Evolutionary conservation across 2,888 invertebrate genomes (phyloP).

Genomic region (Caenorhabditis sp.): DNA sequence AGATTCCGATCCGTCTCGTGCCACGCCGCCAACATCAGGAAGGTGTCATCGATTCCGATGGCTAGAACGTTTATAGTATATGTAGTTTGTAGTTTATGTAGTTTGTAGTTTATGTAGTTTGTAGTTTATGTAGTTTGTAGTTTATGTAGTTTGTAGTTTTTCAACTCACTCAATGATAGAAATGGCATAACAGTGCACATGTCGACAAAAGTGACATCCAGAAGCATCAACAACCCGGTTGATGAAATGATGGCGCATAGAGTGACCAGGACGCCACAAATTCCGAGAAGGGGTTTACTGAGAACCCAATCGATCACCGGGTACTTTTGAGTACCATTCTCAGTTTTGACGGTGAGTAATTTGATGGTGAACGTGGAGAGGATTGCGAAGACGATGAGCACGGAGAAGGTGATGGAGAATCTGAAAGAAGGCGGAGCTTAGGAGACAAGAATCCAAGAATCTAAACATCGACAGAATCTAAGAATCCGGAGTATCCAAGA

Average conservation of each 20-base stretch:
- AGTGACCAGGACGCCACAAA: constrained; percentile 75
- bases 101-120: not conserved
- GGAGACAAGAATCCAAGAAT: not conserved
- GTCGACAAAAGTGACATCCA: constrained; percentile 94
- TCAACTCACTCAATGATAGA: constrained; percentile 92
- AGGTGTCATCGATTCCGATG: constrained; percentile 96
- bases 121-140: no score
- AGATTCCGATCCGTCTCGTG: constrained; percentile 88
- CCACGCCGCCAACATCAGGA: constrained; percentile 96
- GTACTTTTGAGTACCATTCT: constrained; percentile 20
- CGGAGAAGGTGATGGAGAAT: constrained; percentile 78
- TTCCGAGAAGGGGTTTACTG: constrained; percentile 88
- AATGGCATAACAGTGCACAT: constrained; percentile 95
- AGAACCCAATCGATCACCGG: constrained; percentile 91
- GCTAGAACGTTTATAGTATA: constrained; percentile 86
- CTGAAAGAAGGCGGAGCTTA: no score
- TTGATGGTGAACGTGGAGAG: constrained; percentile 77
- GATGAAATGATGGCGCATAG: constrained; percentile 91
- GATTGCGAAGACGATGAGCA: constrained; percentile 78
- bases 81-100: not conserved
- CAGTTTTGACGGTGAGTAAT: constrained; percentile 64
- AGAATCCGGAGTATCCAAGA: no score
- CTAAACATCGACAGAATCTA: no score
- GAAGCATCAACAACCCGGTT: constrained; percentile 92
- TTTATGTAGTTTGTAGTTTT: not conserved